Evolutionary conservation across 1,140 invertebrate genomes (phyloP).

Genomic region (Pachypeltis micranthus): DNA sequence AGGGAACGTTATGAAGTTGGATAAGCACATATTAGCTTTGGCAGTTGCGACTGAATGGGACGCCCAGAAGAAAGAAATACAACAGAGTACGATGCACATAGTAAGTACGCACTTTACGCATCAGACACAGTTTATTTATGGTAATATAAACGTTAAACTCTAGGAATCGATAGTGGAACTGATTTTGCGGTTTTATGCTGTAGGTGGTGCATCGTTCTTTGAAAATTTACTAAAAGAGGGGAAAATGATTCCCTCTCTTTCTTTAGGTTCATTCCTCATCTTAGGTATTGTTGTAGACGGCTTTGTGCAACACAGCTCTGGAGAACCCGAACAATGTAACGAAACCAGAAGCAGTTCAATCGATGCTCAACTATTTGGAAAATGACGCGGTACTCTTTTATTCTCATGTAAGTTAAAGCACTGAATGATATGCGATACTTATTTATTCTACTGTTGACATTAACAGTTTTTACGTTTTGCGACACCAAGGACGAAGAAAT

Average conservation of each 20-base stretch:
- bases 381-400: constrained; percentile 79
- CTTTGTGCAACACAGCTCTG: constrained; percentile 75
- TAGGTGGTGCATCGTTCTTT: no score
- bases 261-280: no score
- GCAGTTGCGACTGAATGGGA: constrained; percentile 88
- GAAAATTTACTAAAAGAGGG: no score
- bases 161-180: no score
- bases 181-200: no score
- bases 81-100: constrained; percentile 75
- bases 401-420: constrained; percentile 55
- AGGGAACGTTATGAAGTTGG: constrained; percentile 61
- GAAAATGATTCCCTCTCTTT: no score
- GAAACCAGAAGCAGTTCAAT: constrained; percentile 61
- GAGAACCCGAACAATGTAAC: constrained; percentile 79
- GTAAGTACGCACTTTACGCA: constrained; percentile 42
- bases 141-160: no score
- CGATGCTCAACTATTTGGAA: constrained; percentile 69
- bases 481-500: constrained; percentile 55
- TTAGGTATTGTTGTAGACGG: constrained; percentile 56
- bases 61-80: constrained; percentile 64
- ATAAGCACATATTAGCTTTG: constrained; percentile 76
- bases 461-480: no score
- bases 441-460: no score
- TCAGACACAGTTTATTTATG: no score
- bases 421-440: no score